Base-by-base conservation (phyloP, 2,797 vertebrate species). In the Clamator glandarius region DNA sequence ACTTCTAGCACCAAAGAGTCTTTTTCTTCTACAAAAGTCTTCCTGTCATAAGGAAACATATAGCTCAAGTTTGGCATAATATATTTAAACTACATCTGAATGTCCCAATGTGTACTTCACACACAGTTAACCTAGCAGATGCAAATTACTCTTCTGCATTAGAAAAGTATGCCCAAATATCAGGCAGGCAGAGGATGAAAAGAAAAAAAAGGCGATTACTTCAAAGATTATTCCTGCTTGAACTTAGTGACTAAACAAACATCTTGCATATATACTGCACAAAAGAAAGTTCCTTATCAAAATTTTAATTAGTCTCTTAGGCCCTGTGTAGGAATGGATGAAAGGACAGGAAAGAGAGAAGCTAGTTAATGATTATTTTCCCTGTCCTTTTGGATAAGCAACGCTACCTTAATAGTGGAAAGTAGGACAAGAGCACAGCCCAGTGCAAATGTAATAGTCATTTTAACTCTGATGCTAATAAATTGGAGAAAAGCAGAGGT, bases 301-400 rank as follows among this genome's bases (percentile, higher is more conserved):
- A 58, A 39, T 84, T 85, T 92, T 91, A 91, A 96, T 96, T 96
- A 90, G 93, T 92, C 90, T 95, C 89, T 55, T 77, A 78, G 75
- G 81, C 61, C 64, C n/a, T 11, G 50, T 35, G 46, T 84, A 61
- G 78, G 82, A 83, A 20, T 21, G 92, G 89, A 95, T 92, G 78
- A 93, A 95, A 96, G 90, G 72, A 78, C 64, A 83, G 66, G 58
- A 79, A 94, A 67, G 78, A 50, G 36, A 90, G 42, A 68, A 83
- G 41, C 80, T 89, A 89, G 66, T 52, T 81, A 57, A 87, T 81
- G 80, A 54, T 88, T 84, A 14, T 91, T 94, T 88, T 91, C 67
- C 66, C 14, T 61, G 1, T 39, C 51, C 51, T 84, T 88, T 75
- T 81, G 84, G 52, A 54, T 64, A 81, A 84, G 68, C 79, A 89